phyloP scores from a whole-genome alignment of 2,797 vertebrate genomes.

The Pristis pectinata region DNA sequence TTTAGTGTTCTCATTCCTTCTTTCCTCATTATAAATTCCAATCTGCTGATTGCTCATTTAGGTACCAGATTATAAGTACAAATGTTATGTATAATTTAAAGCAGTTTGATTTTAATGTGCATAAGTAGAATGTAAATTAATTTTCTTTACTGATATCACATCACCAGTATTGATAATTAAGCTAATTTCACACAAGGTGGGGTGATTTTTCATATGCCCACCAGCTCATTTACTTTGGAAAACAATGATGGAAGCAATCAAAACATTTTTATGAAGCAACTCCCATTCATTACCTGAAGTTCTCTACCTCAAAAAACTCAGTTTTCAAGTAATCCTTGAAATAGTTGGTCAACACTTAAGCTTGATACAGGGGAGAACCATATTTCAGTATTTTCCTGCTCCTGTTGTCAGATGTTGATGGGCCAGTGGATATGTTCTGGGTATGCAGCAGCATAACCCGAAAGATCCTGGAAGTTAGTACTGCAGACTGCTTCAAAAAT shows the following conservation, averaged over 20 bases:
- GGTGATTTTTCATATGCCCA: background rate
- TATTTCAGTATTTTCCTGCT: background rate
- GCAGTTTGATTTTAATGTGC: background rate
- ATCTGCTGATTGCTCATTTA: background rate
- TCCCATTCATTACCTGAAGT: background rate
- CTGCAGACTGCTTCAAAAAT: background rate
- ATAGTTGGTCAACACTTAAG: background rate
- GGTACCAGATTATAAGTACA: background rate
- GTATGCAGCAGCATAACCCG: background rate
- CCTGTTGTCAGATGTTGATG: background rate
- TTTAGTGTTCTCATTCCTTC: background rate
- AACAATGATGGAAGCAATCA: background rate
- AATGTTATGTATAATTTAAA: background rate
- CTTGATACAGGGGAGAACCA: background rate
- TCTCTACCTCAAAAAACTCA: too few species aligned
- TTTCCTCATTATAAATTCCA: background rate
- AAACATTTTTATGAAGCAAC: background rate
- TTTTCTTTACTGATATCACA: background rate
- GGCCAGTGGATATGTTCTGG: background rate
- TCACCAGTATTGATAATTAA: background rate
- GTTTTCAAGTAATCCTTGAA: conserved; percentile 13
- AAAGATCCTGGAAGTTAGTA: background rate
- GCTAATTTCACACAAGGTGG: background rate
- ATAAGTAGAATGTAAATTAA: background rate
- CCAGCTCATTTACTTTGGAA: background rate